Evolutionary conservation across 1,140 invertebrate species (phyloP).

Genomic region (Eumaeus atala): DNA sequence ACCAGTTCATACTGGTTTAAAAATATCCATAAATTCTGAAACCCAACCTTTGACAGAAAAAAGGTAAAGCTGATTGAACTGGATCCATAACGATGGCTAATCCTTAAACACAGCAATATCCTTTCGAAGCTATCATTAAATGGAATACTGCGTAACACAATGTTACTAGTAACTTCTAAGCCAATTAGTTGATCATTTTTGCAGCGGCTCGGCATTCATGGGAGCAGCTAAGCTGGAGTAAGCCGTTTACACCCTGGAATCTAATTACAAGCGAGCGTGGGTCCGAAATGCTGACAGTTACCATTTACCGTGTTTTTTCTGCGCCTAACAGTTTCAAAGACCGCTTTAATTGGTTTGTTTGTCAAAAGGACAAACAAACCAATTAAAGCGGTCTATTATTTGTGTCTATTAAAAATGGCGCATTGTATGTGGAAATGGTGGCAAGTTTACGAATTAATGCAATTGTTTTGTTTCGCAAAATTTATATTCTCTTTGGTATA

Average conservation of each 20-base stretch:
- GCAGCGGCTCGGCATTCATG: constrained; percentile 61
- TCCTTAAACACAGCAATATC: constrained; percentile 28
- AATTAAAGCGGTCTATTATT: no score
- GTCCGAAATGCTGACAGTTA: constrained; percentile 63
- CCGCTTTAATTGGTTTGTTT: constrained; percentile 61
- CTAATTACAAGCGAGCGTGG: constrained; percentile 67
- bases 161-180: constrained; percentile 59
- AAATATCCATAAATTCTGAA: no score
- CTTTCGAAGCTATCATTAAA: constrained; percentile 53
- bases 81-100: constrained; percentile 23
- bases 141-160: constrained; percentile 58
- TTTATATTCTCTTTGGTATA: constrained; percentile 68
- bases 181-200: constrained; percentile 72
- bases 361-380: no score
- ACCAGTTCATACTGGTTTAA: no score
- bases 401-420: constrained; percentile 28
- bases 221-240: constrained; percentile 48
- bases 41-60: not conserved
- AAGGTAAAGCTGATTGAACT: constrained; percentile 5
- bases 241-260: constrained; percentile 66
- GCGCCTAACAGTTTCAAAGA: constrained; percentile 45
- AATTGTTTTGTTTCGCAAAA: constrained; percentile 46
- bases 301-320: constrained; percentile 54
- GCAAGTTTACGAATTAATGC: constrained; percentile 51
- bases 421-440: constrained; percentile 15